A percentile compares a stretch with the other conserved stretches of the same genome.
Conservation (phyloP, 2,888 invertebrate genomes). For the Tachina lurida region DNA sequence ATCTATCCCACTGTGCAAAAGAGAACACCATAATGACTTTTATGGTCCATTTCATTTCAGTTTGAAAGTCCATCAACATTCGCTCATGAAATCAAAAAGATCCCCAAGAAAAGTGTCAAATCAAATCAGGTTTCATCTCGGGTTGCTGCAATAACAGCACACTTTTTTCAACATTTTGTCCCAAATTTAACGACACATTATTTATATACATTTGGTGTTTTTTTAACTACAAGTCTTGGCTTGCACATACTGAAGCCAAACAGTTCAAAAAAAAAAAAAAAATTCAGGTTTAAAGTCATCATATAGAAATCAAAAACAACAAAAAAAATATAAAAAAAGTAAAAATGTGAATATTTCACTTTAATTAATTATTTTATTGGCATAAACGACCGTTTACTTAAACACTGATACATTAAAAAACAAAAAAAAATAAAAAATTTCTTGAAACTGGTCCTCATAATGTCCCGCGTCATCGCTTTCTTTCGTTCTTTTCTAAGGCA, state of each 20-base stretch:
- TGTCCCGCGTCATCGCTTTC: conserved; percentile 22
- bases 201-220: conserved; percentile 5
- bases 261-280: neutral
- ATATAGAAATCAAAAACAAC: neutral
- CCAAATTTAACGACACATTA: conserved; percentile 44
- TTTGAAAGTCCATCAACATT: conserved; percentile 47
- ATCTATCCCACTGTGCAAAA: neutral
- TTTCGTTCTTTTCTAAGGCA: neutral
- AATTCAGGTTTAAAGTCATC: conserved; percentile 24
- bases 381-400: conserved; percentile 64
- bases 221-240: neutral
- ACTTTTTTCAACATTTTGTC: conserved; percentile 34
- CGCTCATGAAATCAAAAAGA: conserved; percentile 3
- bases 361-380: conserved; percentile 65
- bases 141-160: conserved; percentile 38
- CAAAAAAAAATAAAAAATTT: neutral
- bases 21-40: neutral
- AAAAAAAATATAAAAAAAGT: conserved; percentile 2
- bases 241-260: neutral
- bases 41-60: conserved; percentile 13
- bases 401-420: conserved; percentile 39
- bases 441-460: neutral
- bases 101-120: neutral
- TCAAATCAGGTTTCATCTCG: conserved; percentile 52
- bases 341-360: conserved; percentile 64